Evolutionary conservation across 2,888 invertebrate genomes (phyloP), one percentile per base, ranked within the genome.

Genomic region (Lasioglossum marginatum): DNA sequence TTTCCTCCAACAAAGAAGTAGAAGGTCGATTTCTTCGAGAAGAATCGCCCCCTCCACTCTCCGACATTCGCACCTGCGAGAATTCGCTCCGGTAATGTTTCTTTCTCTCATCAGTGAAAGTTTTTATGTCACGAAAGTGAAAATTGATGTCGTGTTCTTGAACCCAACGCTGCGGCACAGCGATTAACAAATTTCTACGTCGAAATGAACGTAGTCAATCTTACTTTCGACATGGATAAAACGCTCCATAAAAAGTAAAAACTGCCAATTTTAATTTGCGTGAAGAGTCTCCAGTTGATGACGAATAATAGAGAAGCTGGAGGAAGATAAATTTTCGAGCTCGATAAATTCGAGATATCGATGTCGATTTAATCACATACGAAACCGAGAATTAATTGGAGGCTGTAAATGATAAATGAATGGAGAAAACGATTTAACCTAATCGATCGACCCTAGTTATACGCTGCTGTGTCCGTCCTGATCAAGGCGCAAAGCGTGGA

Each of bases 91-190:
- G 60, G 31, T 34, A 34, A 66, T 31, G 66, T 66, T 66, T 34
- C 66, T 19, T 31, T 66, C 34, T 23, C 66, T 8, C 66, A 66
- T 34, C 31, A 19, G 31, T 66, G 66, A 66, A 66, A 31, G 66
- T 66, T 66, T 66, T 66, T 60, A 60, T 27, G 60, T 27, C 60
- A 27, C 66, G 66, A 34, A 66, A 66, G 66, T 8, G 66, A 66
- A 66, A 66, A 66, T 66, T 66, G 31, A 16, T 8, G 66, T 34
- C 63, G 31, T 60, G 66, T 31, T 66, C 34, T 66, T 66, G 60
- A 60, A 60, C 66, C 31, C 19, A 8, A 66, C 31, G 34, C 8
- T 5, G 60, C 60, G n/a, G 27, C n/a, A 16, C 16, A 14, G 14
- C 57, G 14, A 14, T 31, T 27, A 14, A 60, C n/a, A 60, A 60